Evolutionary conservation across 2,888 invertebrate species (phyloP).

Genomic region (Zaprionus lineosus): DNA sequence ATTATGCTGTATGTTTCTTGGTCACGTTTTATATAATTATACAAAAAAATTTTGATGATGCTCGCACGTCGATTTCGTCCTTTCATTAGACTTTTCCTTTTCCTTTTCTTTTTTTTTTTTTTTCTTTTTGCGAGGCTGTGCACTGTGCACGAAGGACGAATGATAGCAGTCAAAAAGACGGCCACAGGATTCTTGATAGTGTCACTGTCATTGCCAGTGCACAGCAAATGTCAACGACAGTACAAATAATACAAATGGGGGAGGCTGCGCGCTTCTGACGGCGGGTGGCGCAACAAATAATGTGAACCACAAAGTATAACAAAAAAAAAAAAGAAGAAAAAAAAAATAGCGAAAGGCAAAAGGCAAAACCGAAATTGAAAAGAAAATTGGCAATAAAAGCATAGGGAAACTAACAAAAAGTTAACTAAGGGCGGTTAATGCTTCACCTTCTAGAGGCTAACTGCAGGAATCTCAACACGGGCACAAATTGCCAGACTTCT

Average conservation of each 20-base stretch:
- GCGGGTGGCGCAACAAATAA: conserved; percentile 68
- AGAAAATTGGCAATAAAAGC: conserved; percentile 4
- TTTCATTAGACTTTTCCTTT: too few relatives aligned
- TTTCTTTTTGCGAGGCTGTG: not conserved
- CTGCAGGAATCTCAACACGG: conserved; percentile 38
- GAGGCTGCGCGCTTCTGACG: conserved; percentile 58
- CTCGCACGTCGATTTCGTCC: too few relatives aligned
- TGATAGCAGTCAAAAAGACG: conserved; percentile 26
- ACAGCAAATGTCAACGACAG: conserved; percentile 50
- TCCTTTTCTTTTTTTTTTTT: too few relatives aligned
- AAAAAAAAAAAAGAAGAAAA: not conserved
- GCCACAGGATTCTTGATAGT: conserved; percentile 55
- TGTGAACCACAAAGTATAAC: conserved; percentile 23
- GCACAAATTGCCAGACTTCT: conserved; percentile 14
- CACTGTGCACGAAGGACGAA: conserved; percentile 4
- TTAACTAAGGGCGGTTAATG: conserved; percentile 64
- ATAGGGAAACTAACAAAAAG: conserved; percentile 73
- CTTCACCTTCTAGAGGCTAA: conserved; percentile 16
- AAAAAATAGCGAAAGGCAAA: conserved; percentile 19
- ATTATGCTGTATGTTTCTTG: conserved; percentile 37
- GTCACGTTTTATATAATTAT: conserved; percentile 53
- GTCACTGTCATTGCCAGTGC: conserved; percentile 74
- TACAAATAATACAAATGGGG: conserved; percentile 24
- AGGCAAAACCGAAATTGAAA: not conserved
- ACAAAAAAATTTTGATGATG: conserved; percentile 10